phyloP scores from a whole-genome alignment of 2,113 vertebrate genomes.

The Ivindomyrus marchei region DNA sequence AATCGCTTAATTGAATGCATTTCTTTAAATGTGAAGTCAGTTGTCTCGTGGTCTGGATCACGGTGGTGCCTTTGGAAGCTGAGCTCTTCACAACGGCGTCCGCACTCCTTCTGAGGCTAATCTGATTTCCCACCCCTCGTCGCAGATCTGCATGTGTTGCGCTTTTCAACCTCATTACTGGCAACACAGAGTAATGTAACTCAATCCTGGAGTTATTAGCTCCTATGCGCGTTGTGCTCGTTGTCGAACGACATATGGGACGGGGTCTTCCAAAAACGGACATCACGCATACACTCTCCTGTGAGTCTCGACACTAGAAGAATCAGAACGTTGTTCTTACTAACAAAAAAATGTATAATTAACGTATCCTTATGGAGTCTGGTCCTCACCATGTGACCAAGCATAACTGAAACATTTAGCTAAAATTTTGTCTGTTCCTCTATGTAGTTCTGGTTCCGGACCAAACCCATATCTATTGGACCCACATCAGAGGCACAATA shows the following conservation, averaged over 20 bases:
- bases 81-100: constrained; percentile 56
- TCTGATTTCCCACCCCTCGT: constrained; percentile 59
- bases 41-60: constrained; percentile 53
- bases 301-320: constrained; percentile 11
- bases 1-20: constrained; percentile 30
- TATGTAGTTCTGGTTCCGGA: neutral
- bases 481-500: neutral
- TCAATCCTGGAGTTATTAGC: constrained; percentile 66
- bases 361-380: neutral
- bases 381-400: neutral
- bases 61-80: constrained; percentile 48
- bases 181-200: constrained; percentile 68
- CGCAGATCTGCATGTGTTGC: constrained; percentile 70
- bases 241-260: constrained; percentile 47
- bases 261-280: constrained; percentile 28
- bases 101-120: constrained; percentile 58
- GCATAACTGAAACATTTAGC: neutral
- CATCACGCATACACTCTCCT: constrained; percentile 27
- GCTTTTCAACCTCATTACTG: constrained; percentile 71
- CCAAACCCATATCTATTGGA: neutral
- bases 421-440: neutral
- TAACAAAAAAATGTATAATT: neutral
- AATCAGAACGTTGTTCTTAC: neutral
- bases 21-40: constrained; percentile 55
- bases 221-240: constrained; percentile 66